These are phyloP conservation scores for Mesocricetus auratus DNA, from an alignment of 2,113 vertebrate species.

Conservation along the genomic window DNA sequence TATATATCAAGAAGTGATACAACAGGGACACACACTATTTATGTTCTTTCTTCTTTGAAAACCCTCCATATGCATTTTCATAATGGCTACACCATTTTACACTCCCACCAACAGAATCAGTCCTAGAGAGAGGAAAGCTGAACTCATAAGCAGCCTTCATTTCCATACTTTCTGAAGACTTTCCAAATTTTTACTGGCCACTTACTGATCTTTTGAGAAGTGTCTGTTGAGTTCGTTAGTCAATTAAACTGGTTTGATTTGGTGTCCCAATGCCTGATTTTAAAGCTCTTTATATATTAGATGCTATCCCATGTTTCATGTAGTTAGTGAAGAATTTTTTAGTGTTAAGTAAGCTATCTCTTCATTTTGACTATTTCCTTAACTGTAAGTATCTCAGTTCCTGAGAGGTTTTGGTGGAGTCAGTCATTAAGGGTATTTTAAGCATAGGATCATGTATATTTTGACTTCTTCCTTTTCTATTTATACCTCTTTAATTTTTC, in stretches of 20 bases:
- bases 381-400: neutral
- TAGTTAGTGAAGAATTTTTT: neutral
- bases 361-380: neutral
- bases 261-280: no score
- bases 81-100: no score
- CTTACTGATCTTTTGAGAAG: neutral
- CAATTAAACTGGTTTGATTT: neutral
- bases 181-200: neutral
- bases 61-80: no score
- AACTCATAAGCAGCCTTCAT: neutral
- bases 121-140: neutral
- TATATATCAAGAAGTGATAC: neutral
- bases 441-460: neutral
- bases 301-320: neutral
- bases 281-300: neutral
- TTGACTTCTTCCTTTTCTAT: neutral
- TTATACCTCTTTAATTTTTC: neutral
- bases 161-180: neutral
- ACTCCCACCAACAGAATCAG: neutral
- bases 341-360: neutral
- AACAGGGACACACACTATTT: neutral
- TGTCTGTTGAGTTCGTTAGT: neutral
- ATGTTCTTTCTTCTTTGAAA: neutral
- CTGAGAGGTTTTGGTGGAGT: neutral
- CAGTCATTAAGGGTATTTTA: neutral